Percentiles rank a stretch among this genome's conserved stretches.
Evolutionary conservation across 2,797 vertebrate species (phyloP).

Genomic region (Heterohyrax brucei): DNA sequence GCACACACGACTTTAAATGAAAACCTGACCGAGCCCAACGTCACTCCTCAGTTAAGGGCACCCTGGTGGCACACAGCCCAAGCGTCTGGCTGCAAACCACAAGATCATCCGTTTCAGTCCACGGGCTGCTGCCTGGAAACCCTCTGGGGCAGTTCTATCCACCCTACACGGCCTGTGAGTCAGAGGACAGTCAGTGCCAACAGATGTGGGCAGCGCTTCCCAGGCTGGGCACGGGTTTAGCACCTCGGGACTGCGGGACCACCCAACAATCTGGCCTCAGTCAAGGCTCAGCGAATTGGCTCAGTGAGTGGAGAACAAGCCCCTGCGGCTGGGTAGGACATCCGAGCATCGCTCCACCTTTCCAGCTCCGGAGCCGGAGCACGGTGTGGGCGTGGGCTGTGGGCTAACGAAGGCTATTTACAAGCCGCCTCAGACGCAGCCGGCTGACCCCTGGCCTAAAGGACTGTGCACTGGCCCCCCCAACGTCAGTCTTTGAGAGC

Average conservation of each 20-base stretch:
- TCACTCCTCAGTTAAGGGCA: too few relatives aligned
- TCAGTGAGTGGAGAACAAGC: background rate
- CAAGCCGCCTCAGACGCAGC: background rate
- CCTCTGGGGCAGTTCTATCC: too few relatives aligned
- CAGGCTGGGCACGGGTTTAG: background rate
- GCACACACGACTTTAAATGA: slow-evolving; percentile 17
- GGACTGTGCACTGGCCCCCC: background rate
- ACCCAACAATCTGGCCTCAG: background rate
- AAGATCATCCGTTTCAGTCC: too few relatives aligned
- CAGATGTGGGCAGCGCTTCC: background rate
- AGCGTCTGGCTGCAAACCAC: too few relatives aligned
- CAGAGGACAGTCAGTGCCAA: too few relatives aligned
- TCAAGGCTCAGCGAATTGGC: background rate
- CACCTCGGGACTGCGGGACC: background rate
- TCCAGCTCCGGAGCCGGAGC: background rate
- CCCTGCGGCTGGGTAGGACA: background rate
- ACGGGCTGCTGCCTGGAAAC: too few relatives aligned
- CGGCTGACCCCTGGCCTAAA: background rate
- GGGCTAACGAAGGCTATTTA: slow-evolving; percentile 6
- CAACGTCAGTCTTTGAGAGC: background rate
- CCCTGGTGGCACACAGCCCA: too few relatives aligned
- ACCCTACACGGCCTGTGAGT: too few relatives aligned
- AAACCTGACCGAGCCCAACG: background rate
- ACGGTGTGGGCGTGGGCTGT: background rate
- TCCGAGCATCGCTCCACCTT: background rate